These are phyloP conservation scores for Calliopsis andreniformis DNA, from an alignment of 1,140 invertebrate genomes.

Conservation along the genomic window DNA sequence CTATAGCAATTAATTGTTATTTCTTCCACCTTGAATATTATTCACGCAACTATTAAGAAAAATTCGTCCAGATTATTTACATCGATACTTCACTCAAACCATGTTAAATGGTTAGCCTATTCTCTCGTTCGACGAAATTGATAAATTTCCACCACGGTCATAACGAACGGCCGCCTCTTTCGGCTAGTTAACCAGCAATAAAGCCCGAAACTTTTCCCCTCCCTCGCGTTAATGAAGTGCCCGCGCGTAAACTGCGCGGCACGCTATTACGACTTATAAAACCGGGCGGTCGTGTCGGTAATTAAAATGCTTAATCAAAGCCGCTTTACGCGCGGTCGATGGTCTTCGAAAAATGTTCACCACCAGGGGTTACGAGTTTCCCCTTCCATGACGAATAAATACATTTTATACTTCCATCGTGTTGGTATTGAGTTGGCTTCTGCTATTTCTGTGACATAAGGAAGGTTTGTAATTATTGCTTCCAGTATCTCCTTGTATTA, in stretches of 20 bases:
- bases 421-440: no score
- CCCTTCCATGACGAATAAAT: no score
- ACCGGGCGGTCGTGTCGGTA: constrained; percentile 19
- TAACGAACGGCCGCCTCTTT: constrained; percentile 36
- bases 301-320: constrained; percentile 51
- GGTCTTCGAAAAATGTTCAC: constrained; percentile 21
- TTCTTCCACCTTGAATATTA: not conserved
- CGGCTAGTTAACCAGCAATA: constrained; percentile 44
- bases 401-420: not conserved
- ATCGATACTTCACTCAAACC: not conserved
- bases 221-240: constrained; percentile 41
- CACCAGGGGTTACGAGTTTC: no score
- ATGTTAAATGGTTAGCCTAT: not conserved
- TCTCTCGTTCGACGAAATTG: constrained; percentile 34
- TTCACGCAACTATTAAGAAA: not conserved
- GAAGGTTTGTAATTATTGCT: no score
- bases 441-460: no score
- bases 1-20: not conserved
- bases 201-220: constrained; percentile 38
- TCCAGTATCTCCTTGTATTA: no score
- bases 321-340: constrained; percentile 9
- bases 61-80: not conserved
- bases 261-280: constrained; percentile 46
- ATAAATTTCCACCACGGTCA: constrained; percentile 44
- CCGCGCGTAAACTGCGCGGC: constrained; percentile 31